Percentiles rank a stretch among this genome's conserved stretches.
Conservation (phyloP, 2,888 invertebrate genomes). For the Polyommatus iphigenia region DNA sequence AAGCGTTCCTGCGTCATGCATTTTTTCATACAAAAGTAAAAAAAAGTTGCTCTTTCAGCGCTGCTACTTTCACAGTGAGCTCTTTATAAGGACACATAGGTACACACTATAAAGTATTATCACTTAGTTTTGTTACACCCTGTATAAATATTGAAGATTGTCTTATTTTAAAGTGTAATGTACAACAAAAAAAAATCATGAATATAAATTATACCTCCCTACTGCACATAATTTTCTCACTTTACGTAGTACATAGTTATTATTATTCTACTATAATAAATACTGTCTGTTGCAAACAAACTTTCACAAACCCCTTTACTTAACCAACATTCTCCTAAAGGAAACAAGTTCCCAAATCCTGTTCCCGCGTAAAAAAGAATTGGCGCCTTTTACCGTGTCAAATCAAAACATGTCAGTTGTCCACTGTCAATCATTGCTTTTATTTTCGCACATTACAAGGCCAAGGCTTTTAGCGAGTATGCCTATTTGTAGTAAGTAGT, state of each 20-base stretch:
- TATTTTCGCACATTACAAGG: background rate
- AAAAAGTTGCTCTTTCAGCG: too few relatives aligned
- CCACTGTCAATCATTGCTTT: background rate
- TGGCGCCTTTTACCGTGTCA: constrained; percentile 20
- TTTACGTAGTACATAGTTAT: background rate
- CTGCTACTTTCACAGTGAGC: too few relatives aligned
- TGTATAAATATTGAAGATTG: too few relatives aligned
- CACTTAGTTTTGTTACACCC: too few relatives aligned
- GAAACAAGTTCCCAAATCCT: constrained; percentile 19
- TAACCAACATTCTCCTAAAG: constrained; percentile 5
- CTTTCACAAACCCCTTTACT: constrained; percentile 20
- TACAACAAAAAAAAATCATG: too few relatives aligned
- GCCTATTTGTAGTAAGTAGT: background rate
- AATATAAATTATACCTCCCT: too few relatives aligned
- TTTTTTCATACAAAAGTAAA: too few relatives aligned
- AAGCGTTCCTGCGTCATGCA: too few relatives aligned
- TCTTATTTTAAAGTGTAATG: too few relatives aligned
- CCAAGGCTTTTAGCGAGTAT: background rate
- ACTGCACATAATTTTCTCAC: background rate
- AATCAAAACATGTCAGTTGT: constrained; percentile 10
- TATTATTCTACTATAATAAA: background rate
- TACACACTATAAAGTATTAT: too few relatives aligned
- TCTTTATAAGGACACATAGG: too few relatives aligned
- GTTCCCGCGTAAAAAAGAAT: constrained; percentile 12
- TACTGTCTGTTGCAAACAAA: background rate